Evolutionary conservation across 2,888 invertebrate genomes (phyloP).

Genomic region (Metellina segmentata): DNA sequence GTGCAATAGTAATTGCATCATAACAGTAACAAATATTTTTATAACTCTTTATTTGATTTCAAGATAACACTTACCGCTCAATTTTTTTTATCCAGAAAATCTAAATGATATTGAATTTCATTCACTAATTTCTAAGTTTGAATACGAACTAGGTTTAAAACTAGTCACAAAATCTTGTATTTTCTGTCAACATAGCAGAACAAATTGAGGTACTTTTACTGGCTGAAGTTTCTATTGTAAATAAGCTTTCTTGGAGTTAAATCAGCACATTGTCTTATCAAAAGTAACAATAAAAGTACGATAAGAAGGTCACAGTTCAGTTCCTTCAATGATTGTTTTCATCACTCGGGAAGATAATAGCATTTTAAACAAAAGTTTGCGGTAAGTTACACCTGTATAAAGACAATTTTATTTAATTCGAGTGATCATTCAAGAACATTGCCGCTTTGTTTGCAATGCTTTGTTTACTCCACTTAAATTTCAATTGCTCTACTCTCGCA

Average conservation of each 20-base stretch:
- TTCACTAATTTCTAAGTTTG: too few relatives aligned
- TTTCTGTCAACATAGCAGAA: neutral
- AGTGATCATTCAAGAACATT: neutral
- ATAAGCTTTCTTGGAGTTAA: slow-evolving; percentile 22
- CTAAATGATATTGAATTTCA: too few relatives aligned
- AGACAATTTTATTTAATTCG: neutral
- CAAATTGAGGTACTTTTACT: neutral
- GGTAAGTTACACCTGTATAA: neutral
- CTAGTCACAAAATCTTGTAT: too few relatives aligned
- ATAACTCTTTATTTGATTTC: too few relatives aligned
- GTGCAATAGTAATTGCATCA: too few relatives aligned
- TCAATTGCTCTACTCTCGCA: too few relatives aligned
- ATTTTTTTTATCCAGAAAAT: too few relatives aligned
- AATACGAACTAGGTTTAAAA: too few relatives aligned
- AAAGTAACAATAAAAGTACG: slow-evolving; percentile 48
- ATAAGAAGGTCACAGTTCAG: slow-evolving; percentile 65
- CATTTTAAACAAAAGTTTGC: slow-evolving; percentile 46
- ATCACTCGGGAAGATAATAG: slow-evolving; percentile 9
- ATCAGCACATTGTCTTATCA: slow-evolving; percentile 18
- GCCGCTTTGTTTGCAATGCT: neutral
- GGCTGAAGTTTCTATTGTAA: neutral
- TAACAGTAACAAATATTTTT: too few relatives aligned
- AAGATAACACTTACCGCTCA: too few relatives aligned
- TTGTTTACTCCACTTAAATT: neutral
- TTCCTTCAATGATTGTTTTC: slow-evolving; percentile 32